phyloP scores from a whole-genome alignment of 2,888 invertebrate genomes.

The Halocaridina rubra region DNA sequence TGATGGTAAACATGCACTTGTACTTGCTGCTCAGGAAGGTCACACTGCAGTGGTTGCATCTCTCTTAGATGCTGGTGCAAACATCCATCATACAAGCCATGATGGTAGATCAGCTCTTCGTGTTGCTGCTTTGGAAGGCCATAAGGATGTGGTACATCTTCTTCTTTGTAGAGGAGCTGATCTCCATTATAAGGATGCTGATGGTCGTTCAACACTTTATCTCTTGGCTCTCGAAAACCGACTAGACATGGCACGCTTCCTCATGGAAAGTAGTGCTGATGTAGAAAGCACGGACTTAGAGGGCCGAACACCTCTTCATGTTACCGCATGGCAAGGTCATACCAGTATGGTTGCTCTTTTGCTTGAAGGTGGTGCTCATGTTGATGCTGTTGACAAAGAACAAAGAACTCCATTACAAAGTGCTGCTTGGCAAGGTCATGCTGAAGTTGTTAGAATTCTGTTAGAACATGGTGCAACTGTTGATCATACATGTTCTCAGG shows the following conservation, averaged over 20 bases:
- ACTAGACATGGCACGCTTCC: conserved; percentile 83
- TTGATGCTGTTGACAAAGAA: conserved; percentile 89
- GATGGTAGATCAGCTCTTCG: conserved; percentile 88
- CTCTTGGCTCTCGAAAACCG: conserved; percentile 90
- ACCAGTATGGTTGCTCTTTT: conserved; percentile 90
- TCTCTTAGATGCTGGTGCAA: conserved; percentile 80
- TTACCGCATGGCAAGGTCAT: conserved; percentile 94
- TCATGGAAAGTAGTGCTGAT: conserved; percentile 81
- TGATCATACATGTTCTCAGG: conserved; percentile 86
- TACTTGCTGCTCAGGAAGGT: conserved; percentile 90
- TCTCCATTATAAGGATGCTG: conserved; percentile 89
- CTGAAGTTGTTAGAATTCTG: conserved; percentile 82
- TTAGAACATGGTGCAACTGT: conserved; percentile 84
- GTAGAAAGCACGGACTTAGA: conserved; percentile 90
- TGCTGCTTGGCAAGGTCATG: conserved; percentile 95
- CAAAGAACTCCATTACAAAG: conserved; percentile 91
- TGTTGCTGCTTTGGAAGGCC: conserved; percentile 85
- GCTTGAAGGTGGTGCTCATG: conserved; percentile 84
- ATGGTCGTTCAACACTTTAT: conserved; percentile 91
- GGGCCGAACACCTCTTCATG: conserved; percentile 90
- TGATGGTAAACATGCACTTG: conserved; percentile 87
- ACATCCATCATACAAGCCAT: conserved; percentile 86
- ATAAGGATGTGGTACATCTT: conserved; percentile 81
- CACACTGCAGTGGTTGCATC: conserved; percentile 78
- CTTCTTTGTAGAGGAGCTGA: conserved; percentile 81